phyloP scores from a whole-genome alignment of 2,888 invertebrate species.

The Perizoma flavofasciatum region DNA sequence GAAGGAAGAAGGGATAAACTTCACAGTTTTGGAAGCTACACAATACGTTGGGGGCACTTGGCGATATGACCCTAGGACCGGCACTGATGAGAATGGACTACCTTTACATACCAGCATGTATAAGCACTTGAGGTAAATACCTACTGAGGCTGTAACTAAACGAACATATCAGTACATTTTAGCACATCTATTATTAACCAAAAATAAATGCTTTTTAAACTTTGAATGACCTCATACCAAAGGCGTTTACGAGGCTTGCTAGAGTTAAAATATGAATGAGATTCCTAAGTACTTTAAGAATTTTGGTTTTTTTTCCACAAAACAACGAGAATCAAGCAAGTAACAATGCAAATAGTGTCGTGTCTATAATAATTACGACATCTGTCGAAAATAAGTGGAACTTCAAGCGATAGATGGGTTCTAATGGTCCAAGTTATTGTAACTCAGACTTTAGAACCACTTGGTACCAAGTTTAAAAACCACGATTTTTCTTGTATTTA shows the following conservation, averaged over 20 bases:
- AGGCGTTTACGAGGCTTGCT: conserved; percentile 17
- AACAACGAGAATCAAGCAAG: too few relatives aligned
- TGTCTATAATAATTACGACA: background rate
- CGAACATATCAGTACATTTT: too few relatives aligned
- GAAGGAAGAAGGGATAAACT: conserved; percentile 64
- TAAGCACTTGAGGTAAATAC: conserved; percentile 81
- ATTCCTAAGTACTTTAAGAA: background rate
- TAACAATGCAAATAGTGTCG: too few relatives aligned
- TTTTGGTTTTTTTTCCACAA: too few relatives aligned
- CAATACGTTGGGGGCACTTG: conserved; percentile 73
- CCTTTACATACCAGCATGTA: conserved; percentile 88
- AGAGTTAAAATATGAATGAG: conserved; percentile 10
- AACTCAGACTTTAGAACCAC: too few relatives aligned
- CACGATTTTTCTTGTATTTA: too few relatives aligned
- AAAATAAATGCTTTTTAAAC: too few relatives aligned
- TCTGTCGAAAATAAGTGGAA: conserved; percentile 19
- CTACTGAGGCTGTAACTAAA: too few relatives aligned
- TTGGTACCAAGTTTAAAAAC: too few relatives aligned
- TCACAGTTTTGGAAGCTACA: conserved; percentile 70
- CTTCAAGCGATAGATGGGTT: conserved; percentile 6
- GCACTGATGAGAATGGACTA: conserved; percentile 81
- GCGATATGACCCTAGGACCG: conserved; percentile 76
- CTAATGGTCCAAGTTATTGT: background rate
- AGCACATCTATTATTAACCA: too few relatives aligned
- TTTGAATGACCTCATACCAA: too few relatives aligned